Evolutionary conservation across 2,797 vertebrate genomes (phyloP), one percentile per base, ranked within the genome.

Genomic region (Perodicticus potto): DNA sequence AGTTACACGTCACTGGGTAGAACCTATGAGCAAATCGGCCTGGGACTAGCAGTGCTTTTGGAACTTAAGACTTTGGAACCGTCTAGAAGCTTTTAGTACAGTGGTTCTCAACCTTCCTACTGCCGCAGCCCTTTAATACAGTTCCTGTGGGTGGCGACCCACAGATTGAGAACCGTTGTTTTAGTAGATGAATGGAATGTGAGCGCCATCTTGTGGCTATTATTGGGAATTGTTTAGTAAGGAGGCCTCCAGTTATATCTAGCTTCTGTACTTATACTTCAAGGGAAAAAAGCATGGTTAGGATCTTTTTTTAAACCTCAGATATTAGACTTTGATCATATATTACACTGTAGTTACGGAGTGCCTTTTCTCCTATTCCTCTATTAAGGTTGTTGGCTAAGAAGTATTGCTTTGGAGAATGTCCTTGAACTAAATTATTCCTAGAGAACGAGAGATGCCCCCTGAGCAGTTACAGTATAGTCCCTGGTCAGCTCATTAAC

Each of bases 151-250:
- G 49, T 53, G 14, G 49, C 14, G 49, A 53, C 45, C 45, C 45
- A 49, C 49, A 53, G 49, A 12, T 49, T 49, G 49, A 53, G 14
- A 53, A 53, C 14, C 4, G 49, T 14, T 16, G 49, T 37, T 45
- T 69, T 43, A 70, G 77, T 86, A 65, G 89, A 20, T 53, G 49
- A 69, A 12, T 89, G 49, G 86, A 78, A 43, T 80, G 2, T n/a
- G 3, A 40, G 2, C 57, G 89, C 97, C 97, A 81, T 92, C 96
- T 97, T 0, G 77, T 96, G 97, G 95, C 49, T 37, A 1, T 13
- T 27, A 10, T 3, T 85, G 76, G 86, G 23, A 97, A 87, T 76
- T 91, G 53, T 83, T 83, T 76, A 67, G 34, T 40, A 83, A 90
- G 67, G 53, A 17, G 10, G 23, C 67, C 32, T 82, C 16, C 7